Evolutionary conservation across 2,797 vertebrate species (phyloP).

Genomic region (Diplodus puntazzo): DNA sequence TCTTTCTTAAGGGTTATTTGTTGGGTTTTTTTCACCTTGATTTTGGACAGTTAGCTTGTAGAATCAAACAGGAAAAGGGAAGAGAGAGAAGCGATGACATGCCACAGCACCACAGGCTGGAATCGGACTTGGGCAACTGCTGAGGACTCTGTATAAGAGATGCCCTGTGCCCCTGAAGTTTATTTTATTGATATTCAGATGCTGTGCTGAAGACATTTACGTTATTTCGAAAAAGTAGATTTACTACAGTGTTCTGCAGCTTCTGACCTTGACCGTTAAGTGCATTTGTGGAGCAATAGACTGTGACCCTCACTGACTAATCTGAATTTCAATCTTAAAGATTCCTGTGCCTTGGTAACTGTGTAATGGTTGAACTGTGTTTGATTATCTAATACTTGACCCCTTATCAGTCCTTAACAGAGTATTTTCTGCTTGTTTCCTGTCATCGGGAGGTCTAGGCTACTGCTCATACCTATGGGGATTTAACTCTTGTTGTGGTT

Average conservation of each 20-base stretch:
- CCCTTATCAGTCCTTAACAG: slow-evolving; percentile 2
- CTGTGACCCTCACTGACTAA: slow-evolving; percentile 17
- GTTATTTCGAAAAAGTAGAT: background rate
- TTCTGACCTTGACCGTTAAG: slow-evolving; percentile 8
- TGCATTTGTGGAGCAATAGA: background rate
- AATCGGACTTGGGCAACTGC: too few species aligned
- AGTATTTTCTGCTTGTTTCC: slow-evolving; percentile 25
- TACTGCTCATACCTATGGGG: slow-evolving; percentile 37
- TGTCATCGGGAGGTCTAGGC: slow-evolving; percentile 29
- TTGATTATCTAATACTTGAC: slow-evolving; percentile 10
- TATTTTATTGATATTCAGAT: background rate
- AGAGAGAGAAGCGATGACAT: too few species aligned
- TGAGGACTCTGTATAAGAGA: too few species aligned
- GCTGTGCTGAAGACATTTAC: background rate
- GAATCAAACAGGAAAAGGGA: too few species aligned
- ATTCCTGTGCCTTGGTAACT: slow-evolving; percentile 9
- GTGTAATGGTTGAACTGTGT: background rate
- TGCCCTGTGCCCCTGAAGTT: background rate
- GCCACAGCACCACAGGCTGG: too few species aligned
- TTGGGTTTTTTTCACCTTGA: too few species aligned
- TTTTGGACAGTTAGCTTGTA: too few species aligned
- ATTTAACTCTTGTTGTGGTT: slow-evolving; percentile 63
- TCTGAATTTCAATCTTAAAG: slow-evolving; percentile 22
- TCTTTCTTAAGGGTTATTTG: too few species aligned
- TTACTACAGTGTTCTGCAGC: background rate